Percentiles rank a stretch among this genome's conserved stretches.
These are phyloP conservation scores for Cherax quadricarinatus DNA, from an alignment of 1,140 invertebrate species.

Conservation along the genomic window DNA sequence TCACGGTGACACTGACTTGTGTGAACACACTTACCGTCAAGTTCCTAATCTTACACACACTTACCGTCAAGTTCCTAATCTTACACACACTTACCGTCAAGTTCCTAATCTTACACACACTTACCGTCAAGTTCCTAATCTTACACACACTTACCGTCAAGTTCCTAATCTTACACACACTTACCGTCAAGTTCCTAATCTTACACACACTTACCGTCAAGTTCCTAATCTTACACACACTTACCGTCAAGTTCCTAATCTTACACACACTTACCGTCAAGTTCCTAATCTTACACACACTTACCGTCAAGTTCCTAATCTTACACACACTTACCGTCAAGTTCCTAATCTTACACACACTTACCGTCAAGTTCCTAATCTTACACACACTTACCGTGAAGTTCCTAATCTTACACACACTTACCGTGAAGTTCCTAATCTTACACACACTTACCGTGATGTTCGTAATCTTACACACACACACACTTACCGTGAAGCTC, in stretches of 20 bases:
- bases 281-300: slow-evolving; percentile 84
- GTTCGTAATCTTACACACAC: slow-evolving; percentile 87
- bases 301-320: slow-evolving; percentile 94
- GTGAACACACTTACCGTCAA: neutral
- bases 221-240: slow-evolving; percentile 84
- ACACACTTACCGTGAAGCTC: slow-evolving; percentile 91
- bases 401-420: slow-evolving; percentile 84
- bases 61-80: slow-evolving; percentile 94
- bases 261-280: slow-evolving; percentile 87
- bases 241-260: slow-evolving; percentile 94
- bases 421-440: slow-evolving; percentile 94
- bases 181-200: slow-evolving; percentile 94
- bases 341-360: slow-evolving; percentile 84
- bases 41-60: too few species aligned
- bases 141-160: slow-evolving; percentile 87
- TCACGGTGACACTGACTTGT: too few species aligned
- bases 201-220: slow-evolving; percentile 87
- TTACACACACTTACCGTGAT: slow-evolving; percentile 87
- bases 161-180: slow-evolving; percentile 84
- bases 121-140: slow-evolving; percentile 94
- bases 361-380: slow-evolving; percentile 94
- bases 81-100: slow-evolving; percentile 87
- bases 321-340: slow-evolving; percentile 87
- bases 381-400: slow-evolving; percentile 87
- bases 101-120: slow-evolving; percentile 84